Base-by-base conservation (phyloP, 2,797 vertebrate species). In the Oreochromis mossambicus region DNA sequence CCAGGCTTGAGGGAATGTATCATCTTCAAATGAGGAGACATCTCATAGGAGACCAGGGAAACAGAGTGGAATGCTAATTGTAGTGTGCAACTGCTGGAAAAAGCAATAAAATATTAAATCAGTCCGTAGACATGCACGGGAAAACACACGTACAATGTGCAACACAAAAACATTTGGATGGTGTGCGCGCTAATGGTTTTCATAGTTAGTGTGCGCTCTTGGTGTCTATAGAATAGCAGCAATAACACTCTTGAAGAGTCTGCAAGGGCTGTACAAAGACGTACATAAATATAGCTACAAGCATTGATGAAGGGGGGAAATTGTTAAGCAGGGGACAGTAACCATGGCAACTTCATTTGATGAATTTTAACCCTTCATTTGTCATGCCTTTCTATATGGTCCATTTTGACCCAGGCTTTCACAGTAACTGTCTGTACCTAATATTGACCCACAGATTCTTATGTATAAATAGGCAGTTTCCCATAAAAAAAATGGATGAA, bases 1-100 rank as follows among this genome's bases (percentile, higher is more conserved):
- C 75, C 86, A 75, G 78, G 88, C 93, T 92, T 63, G 78, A 90
- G 90, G 92, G 91, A 83, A 83, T 90, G 86, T 89, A 91, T 93
- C 87, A 90, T 94, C 88, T 91, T 92, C 87, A 91, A 91, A 93
- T 92, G 83, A 91, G 89, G 87, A 91, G 87, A 87, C 86, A 85
- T 92, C 82, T 93, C 88, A 89, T 87, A 81, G 90, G 85, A 91
- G 87, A 83, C 73, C 61, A 52, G 61, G 66, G 77, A 79, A 88
- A 79, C 36, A 15, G 84, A 86, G 83, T 21, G 77, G 90, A 93
- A 95, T 92, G 86, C 85, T 89, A 94, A 94, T 92, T 90, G 81
- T 90, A 66, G 79, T 66, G 81, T 70, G 61, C 82, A 89, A 90
- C 80, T 14, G 21, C 87, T 88, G 83, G 36, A 91, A 87, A 88